Conservation (phyloP, 2,797 vertebrate species). For the Rhinatrema bivittatum region DNA sequence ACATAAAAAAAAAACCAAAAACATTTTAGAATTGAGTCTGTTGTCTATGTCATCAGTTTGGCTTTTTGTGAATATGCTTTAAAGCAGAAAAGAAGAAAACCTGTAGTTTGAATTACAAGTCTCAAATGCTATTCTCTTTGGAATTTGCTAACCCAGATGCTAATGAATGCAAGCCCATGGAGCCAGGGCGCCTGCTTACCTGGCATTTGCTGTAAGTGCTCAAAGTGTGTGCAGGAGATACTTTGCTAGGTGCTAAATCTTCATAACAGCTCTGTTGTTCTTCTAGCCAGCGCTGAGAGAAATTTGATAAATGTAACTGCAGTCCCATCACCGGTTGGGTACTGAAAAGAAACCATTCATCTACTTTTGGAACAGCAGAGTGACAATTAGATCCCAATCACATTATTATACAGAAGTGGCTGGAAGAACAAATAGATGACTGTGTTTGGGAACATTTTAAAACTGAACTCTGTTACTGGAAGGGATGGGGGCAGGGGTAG, state of each 20-base stretch:
- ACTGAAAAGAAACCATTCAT: conserved; percentile 1
- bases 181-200: background rate
- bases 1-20: no score
- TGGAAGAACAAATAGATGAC: background rate
- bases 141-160: no score
- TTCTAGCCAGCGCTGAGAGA: background rate
- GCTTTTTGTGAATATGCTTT: no score
- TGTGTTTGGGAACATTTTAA: no score
- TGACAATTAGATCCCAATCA: conserved; percentile 1
- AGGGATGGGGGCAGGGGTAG: no score
- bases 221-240: background rate
- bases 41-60: no score
- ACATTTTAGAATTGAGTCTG: no score
- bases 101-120: background rate
- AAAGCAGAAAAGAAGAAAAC: background rate
- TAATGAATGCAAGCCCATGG: background rate
- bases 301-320: background rate
- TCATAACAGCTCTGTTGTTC: background rate
- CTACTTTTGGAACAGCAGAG: background rate
- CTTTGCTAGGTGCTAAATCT: background rate
- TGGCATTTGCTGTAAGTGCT: background rate
- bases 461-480: background rate
- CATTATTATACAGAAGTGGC: background rate
- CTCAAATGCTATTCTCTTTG: no score
- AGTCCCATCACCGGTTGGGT: conserved; percentile 1